Percentiles rank a stretch among this genome's conserved stretches.
These are phyloP conservation scores for Platygyra sinensis DNA, from an alignment of 64 coral and sea anemone species.

Conservation along the genomic window DNA sequence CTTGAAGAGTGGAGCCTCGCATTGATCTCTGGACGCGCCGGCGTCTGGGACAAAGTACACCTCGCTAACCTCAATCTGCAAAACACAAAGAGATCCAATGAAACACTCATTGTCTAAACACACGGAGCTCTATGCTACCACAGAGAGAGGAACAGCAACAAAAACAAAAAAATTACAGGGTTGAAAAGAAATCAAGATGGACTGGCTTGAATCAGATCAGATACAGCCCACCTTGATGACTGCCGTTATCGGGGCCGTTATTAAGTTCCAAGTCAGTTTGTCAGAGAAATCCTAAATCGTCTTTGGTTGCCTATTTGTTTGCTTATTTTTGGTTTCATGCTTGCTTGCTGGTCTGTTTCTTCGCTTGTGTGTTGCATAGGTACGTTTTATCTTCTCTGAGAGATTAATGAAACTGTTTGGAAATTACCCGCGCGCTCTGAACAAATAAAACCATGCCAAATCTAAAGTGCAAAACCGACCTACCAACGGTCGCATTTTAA, in stretches of 20 bases:
- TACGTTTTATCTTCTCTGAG: not conserved
- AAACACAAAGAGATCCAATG: not conserved
- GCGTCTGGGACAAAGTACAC: constrained; percentile 78
- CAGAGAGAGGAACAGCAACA: no score
- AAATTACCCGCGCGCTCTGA: not conserved
- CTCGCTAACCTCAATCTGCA: constrained; percentile 59
- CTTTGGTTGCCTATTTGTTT: no score
- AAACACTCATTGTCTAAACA: not conserved
- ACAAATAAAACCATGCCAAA: no score
- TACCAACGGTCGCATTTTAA: no score
- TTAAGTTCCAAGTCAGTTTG: no score
- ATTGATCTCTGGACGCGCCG: constrained; percentile 70
- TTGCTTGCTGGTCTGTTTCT: not conserved
- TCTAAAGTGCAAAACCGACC: no score
- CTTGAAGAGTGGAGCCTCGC: constrained; percentile 44
- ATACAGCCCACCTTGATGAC: no score
- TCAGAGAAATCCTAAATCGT: no score
- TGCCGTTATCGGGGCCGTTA: no score
- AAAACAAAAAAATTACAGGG: not conserved
- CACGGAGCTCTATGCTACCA: not conserved
- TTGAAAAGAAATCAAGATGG: no score
- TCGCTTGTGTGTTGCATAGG: not conserved
- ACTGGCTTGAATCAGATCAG: no score
- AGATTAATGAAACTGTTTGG: not conserved
- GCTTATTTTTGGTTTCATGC: not conserved